Base-by-base conservation (phyloP, 2,888 invertebrate genomes). In the Sepiola atlantica region DNA sequence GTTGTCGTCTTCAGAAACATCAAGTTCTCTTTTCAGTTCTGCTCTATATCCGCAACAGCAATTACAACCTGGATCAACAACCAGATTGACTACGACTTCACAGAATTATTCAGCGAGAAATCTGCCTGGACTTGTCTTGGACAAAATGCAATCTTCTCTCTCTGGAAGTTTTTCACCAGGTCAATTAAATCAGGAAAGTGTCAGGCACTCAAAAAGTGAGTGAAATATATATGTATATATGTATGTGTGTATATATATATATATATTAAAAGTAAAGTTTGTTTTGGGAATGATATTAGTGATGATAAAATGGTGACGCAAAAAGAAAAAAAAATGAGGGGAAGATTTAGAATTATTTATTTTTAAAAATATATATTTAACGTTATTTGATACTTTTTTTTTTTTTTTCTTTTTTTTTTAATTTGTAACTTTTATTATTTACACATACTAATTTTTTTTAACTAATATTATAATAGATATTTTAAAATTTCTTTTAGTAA, bases 191-290 rank as follows among this genome's bases (percentile, higher is more conserved):
- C 92, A 92, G 55, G 92, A 92, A 28, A 54, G 55, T 28, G 28
- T 35, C 92, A 92, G 92, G 20, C 92, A 92, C 92, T 92, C 92
- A n/a, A 92, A 92, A 92, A 92, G 92, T n/a, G 92, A 92, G 92
- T 92, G 92, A 92, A 92, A 55, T 54, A 54, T 28, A n/a, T n/a
- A n/a, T n/a, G n/a, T n/a, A n/a, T n/a, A n/a, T n/a, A n/a, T n/a
- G n/a, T n/a, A n/a, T n/a, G n/a, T n/a, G n/a, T n/a, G n/a, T n/a
- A n/a, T n/a, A n/a, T n/a, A n/a, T n/a, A 45, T 45, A 45, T 45
- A 45, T 45, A n/a, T 45, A 45, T 45, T 45, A 45, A 45, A 45
- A 45, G 45, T 45, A 45, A 45, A 92, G n/a, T 92, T 35, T 92
- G 21, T 92, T 92, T 55, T 54, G n/a, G n/a, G 92, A 92, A 92